Conservation (phyloP, 1,140 invertebrate genomes). For the Probaryconus sp. region DNA sequence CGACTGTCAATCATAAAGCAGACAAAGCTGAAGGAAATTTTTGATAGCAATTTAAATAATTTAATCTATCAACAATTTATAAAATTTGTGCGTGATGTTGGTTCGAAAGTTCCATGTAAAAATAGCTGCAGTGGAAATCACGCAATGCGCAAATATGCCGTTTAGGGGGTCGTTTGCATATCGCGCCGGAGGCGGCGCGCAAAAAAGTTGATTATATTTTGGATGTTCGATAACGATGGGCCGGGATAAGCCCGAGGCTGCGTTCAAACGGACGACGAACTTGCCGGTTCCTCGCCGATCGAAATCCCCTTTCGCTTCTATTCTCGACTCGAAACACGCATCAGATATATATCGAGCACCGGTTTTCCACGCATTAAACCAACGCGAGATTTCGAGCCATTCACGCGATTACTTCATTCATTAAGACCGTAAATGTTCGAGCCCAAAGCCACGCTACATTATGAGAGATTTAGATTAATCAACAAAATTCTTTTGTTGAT, state of each 20-base stretch:
- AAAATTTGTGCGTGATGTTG: constrained; percentile 24
- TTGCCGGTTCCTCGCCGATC: constrained; percentile 31
- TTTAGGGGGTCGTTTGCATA: constrained; percentile 74
- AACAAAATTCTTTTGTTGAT: constrained; percentile 17
- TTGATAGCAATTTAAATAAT: constrained; percentile 49
- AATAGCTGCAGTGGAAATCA: constrained; percentile 37
- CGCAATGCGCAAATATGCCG: constrained; percentile 73
- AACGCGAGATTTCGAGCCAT: constrained; percentile 57
- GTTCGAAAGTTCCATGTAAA: constrained; percentile 37
- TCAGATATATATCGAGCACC: constrained; percentile 46
- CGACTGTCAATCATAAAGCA: too few relatives aligned
- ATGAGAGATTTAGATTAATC: constrained; percentile 5
- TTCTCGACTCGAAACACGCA: constrained; percentile 31
- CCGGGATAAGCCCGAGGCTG: constrained; percentile 58
- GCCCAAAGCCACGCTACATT: constrained; percentile 2
- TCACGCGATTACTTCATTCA: constrained; percentile 72
- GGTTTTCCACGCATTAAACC: constrained; percentile 49
- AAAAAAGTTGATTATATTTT: constrained; percentile 63
- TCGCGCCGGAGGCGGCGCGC: constrained; percentile 57
- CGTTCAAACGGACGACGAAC: constrained; percentile 51
- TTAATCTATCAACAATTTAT: constrained; percentile 29
- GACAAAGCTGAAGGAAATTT: too few relatives aligned
- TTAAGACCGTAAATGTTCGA: constrained; percentile 37
- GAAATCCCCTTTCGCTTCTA: constrained; percentile 27
- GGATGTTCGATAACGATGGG: constrained; percentile 67